Base-by-base conservation (phyloP, 1,140 invertebrate species). In the Zeugodacus cucurbitae region DNA sequence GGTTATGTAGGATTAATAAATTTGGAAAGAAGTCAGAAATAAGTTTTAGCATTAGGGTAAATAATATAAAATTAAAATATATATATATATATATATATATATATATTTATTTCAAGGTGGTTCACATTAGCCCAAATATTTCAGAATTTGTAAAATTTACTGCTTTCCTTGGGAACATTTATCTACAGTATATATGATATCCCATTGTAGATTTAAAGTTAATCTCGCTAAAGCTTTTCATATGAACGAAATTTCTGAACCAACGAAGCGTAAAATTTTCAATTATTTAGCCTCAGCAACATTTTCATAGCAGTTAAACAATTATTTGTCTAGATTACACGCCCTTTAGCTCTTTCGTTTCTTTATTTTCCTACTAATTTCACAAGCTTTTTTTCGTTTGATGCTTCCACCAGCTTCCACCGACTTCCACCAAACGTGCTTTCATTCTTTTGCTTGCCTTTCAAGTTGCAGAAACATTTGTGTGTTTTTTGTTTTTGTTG, bases 271-370 rank as follows among this genome's bases (percentile, higher is more conserved):
- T 82, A 48, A 82, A 26, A 82, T 48, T 82, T 82, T 48, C 74
- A 48, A 82, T 82, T 82, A 82, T 82, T 82, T 22, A 82, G n/a
- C 74, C 44, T 82, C 44, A 82, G 74, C 8, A 82, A 54, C 44
- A 82, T 48, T 82, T 26, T 26, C 37, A 8, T 20, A 54, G 37
- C 74, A 82, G 20, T 26, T 74, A 74, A 74, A 26, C 22, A 82
- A 48, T 82, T 48, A 22, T 48, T 74, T 82, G 37, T 82, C 74
- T 26, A 48, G 74, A 48, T 82, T 48, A 48, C 48, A 6, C 37
- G 74, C 41, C 74, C 22, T 29, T 82, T 82, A 26, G 26, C 22
- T 48, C 26, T 82, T 82, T 26, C 20, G 22, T n/a, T n/a, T n/a
- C 22, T n/a, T 29, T 82, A 82, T 48, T 48, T 48, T 48, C 74